Base-by-base conservation (phyloP, 2,113 vertebrate genomes). In the Etheostoma spectabile region DNA sequence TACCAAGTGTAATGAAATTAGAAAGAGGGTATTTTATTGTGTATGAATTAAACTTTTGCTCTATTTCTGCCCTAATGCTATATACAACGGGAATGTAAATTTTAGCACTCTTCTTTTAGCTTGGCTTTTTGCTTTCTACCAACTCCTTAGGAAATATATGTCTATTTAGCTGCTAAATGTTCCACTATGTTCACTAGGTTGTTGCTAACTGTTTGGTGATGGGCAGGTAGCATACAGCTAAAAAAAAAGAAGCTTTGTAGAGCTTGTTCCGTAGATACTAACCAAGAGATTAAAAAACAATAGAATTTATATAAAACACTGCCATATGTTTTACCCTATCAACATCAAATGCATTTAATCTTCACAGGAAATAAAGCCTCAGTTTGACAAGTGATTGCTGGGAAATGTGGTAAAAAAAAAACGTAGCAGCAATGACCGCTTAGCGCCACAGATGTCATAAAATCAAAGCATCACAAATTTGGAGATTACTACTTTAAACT, bases 371-470 rank as follows among this genome's bases (percentile, higher is more conserved):
- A 35, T 8, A 55, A 66, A 85, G 13, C 56, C 73, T 60, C 52
- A n/a, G 57, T 78, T 27, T 56, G 60, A 81, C 59, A 62, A 56
- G 5, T n/a, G 33, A 68, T 56, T 30, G 2, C 53, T 49, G 66
- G 64, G 63, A 55, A 46, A 7, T 51, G 24, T 27, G 45, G 48
- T 35, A 19, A 8, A 67, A 52, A 38, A 55, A 49, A 78, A 68
- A 18, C 16, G 8, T 53, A 48, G 5, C 45, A 56, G 59, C 51
- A 52, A n/a, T 21, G 77, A 72, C 16, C 8, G 4, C 30, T 6
- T 46, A 59, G 33, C 6, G 4, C 59, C 52, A 55, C 73, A 83
- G 68, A 85, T 84, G 86, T 86, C 84, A 62, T 68, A 53, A 69
- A 83, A 77, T 76, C 46, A 13, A 51, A 79, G 73, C 74, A 56